Evolutionary conservation across 2,113 vertebrate genomes (phyloP).

Genomic region (Catharus fuscescens): DNA sequence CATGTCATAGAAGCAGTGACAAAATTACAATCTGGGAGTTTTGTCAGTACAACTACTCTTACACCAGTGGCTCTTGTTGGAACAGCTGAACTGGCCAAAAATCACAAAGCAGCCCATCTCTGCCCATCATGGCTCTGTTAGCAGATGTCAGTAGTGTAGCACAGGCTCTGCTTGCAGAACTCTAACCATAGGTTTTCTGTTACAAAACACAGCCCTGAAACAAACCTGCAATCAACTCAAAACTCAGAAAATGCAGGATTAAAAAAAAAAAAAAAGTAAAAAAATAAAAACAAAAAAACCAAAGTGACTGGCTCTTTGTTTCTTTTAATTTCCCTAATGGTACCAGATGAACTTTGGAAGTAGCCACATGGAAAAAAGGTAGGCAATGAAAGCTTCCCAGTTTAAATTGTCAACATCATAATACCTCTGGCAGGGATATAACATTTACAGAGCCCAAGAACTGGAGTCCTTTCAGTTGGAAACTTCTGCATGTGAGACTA

Average conservation of each 20-base stretch:
- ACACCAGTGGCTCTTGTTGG: not conserved
- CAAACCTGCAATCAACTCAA: conserved; percentile 11
- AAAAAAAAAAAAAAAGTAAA: not conserved
- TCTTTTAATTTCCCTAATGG: not conserved
- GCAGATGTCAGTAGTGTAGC: not conserved
- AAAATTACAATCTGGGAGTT: conserved; percentile 42
- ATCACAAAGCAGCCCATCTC: conserved; percentile 1
- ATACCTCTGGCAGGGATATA: not conserved
- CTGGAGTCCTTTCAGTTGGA: not conserved
- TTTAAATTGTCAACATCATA: not conserved
- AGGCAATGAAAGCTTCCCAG: not conserved
- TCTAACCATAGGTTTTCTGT: conserved; percentile 12
- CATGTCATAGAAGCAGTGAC: conserved; percentile 37
- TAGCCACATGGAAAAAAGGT: not conserved
- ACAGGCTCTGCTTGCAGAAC: not conserved
- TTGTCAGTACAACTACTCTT: conserved; percentile 22
- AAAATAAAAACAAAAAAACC: not conserved
- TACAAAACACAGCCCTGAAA: conserved; percentile 15
- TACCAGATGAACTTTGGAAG: not conserved
- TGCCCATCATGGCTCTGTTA: not conserved
- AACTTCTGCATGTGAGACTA: not conserved
- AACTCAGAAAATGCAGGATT: not conserved
- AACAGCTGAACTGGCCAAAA: not conserved
- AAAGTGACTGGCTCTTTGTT: not conserved
- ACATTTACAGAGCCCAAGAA: not conserved